Evolutionary conservation across 35 echinoderm and acorn worm species (phyloP).

Genomic region (Chiridota heheva): DNA sequence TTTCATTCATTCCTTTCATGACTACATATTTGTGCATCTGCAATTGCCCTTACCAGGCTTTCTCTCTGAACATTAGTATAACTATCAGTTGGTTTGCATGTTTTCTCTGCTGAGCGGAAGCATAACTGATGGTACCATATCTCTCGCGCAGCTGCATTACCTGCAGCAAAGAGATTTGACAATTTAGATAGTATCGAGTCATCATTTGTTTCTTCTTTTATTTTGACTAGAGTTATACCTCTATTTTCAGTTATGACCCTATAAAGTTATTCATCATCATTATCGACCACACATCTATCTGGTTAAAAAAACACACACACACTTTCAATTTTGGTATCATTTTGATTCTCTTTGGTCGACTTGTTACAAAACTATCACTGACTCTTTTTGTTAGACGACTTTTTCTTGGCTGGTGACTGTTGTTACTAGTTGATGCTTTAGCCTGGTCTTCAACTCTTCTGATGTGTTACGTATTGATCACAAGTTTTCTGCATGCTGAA

Average conservation of each 20-base stretch:
- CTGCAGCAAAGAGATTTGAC: constrained; percentile 18
- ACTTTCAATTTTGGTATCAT: constrained; percentile 11
- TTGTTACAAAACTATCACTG: neutral
- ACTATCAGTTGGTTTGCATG: neutral
- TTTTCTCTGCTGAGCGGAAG: constrained; percentile 13
- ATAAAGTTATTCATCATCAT: constrained; percentile 19
- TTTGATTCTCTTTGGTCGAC: neutral
- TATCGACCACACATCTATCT: constrained; percentile 24
- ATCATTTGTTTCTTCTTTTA: constrained; percentile 41
- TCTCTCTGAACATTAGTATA: neutral
- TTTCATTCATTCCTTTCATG: neutral
- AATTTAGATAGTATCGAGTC: constrained; percentile 34
- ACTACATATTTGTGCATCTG: constrained; percentile 21
- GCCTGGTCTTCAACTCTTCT: neutral
- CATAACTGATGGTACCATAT: constrained; percentile 23
- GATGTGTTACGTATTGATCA: neutral
- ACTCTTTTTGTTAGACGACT: too few relatives aligned
- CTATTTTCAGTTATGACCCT: neutral
- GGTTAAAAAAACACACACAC: constrained; percentile 33
- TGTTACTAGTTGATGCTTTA: neutral
- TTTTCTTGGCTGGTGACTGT: too few relatives aligned
- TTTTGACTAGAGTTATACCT: constrained; percentile 21
- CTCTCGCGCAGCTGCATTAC: constrained; percentile 40
- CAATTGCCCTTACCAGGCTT: neutral
- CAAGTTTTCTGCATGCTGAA: constrained; percentile 16